Conservation (phyloP, 2,888 invertebrate genomes). For the Steromphala cineraria region DNA sequence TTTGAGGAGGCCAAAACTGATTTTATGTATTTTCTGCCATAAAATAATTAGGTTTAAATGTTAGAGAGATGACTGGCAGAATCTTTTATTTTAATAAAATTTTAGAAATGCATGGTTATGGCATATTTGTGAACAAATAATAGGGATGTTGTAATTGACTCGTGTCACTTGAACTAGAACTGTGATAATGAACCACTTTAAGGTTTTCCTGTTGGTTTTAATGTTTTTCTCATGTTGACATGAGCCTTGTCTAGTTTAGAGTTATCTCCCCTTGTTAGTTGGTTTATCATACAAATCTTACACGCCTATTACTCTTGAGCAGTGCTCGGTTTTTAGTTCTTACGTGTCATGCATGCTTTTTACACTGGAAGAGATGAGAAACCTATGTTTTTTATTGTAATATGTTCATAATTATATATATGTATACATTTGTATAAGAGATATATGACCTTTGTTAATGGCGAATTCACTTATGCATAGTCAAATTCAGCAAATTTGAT, state of each 20-base stretch:
- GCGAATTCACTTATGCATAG: too few relatives aligned
- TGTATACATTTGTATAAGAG: too few relatives aligned
- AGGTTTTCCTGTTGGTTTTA: not conserved
- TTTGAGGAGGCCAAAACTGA: too few relatives aligned
- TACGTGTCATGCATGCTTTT: not conserved
- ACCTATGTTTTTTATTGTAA: not conserved
- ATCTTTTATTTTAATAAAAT: too few relatives aligned
- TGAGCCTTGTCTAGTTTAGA: not conserved
- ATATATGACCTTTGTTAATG: too few relatives aligned
- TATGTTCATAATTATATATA: too few relatives aligned
- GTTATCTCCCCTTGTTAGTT: not conserved
- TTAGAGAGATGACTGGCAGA: too few relatives aligned
- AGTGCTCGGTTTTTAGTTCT: not conserved
- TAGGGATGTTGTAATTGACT: not conserved
- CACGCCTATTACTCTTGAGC: not conserved
- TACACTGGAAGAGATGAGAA: not conserved
- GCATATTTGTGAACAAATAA: not conserved
- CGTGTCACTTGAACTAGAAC: not conserved
- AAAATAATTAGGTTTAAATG: too few relatives aligned
- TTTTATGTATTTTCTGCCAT: too few relatives aligned
- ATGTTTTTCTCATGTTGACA: not conserved
- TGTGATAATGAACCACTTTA: not conserved
- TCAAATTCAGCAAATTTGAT: too few relatives aligned
- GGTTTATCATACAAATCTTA: not conserved
- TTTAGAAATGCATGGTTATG: too few relatives aligned